phyloP scores from a whole-genome alignment of 2,888 invertebrate genomes.

The Amphipyra berbera region DNA sequence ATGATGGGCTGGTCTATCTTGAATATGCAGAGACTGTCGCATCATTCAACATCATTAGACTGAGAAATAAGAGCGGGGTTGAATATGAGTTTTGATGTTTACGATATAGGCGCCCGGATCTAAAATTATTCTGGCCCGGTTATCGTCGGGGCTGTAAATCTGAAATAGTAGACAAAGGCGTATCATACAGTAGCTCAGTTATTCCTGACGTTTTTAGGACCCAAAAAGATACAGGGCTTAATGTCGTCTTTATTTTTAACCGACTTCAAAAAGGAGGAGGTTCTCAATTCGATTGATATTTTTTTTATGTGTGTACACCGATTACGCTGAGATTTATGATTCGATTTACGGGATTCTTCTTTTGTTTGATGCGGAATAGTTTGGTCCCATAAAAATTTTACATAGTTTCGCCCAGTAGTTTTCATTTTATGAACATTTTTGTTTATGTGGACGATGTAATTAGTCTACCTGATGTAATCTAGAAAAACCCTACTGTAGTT shows the following conservation, averaged over 20 bases:
- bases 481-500: too few species aligned
- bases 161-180: slow-evolving; percentile 31
- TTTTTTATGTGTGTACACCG: too few species aligned
- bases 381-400: too few species aligned
- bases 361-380: too few species aligned
- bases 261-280: too few species aligned
- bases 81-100: slow-evolving; percentile 71
- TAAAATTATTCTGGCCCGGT: slow-evolving; percentile 44
- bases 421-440: too few species aligned
- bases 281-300: too few species aligned
- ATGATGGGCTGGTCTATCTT: slow-evolving; percentile 81
- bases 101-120: slow-evolving; percentile 38
- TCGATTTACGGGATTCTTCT: too few species aligned
- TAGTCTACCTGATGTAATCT: too few species aligned
- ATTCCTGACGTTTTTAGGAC: slow-evolving; percentile 6
- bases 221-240: neutral
- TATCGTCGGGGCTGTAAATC: slow-evolving; percentile 32
- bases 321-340: too few species aligned
- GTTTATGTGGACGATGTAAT: too few species aligned
- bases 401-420: too few species aligned
- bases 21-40: slow-evolving; percentile 82
- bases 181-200: slow-evolving; percentile 17
- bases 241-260: neutral
- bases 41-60: slow-evolving; percentile 86
- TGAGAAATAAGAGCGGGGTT: slow-evolving; percentile 73